Base-by-base conservation (phyloP, 2,113 vertebrate species). In the Hirundichthys speculiger region DNA sequence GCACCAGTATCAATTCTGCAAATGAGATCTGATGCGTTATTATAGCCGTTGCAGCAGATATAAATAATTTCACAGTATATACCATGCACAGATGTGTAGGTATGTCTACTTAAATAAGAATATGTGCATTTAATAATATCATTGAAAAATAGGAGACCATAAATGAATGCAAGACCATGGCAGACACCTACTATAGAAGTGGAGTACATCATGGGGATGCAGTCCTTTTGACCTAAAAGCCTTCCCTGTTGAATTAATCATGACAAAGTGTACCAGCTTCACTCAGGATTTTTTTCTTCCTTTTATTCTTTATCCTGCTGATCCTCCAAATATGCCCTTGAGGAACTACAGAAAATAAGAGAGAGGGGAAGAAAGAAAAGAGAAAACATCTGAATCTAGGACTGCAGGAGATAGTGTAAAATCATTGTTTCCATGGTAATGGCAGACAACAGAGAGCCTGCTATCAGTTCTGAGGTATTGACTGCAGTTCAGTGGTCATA, bases 361-460 rank as follows among this genome's bases (percentile, higher is more conserved):
- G 41, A 30, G 19, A 53, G 21, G 54, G 10, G 42, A 45, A 45
- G 18, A 16, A 52, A 55, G 60, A 70, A 67, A 54, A 47, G n/a
- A n/a, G n/a, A n/a, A 64, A 69, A 71, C 63, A 53, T 48, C 65
- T 56, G 69, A 67, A 70, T 61, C 20, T 46, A 25, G 25, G 75
- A 40, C 79, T 34, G 1, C 67, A 9, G 82, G 73, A 69, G 80
- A 72, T 64, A 42, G 60, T 78, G 77, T 73, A 64, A 61, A 86
- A 86, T 79, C 63, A 69, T 85, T 82, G 89, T 92, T 91, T 80
- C 91, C 87, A 92, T 93, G 86, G 89, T 79, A 82, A 91, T 85
- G 74, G 61, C 87, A 83, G 73, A 83, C 78, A 82, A 85, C 75
- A 48, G 64, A 84, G 78, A 88, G 75, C 81, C 86, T 64, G 61